Percentiles rank a stretch among this genome's conserved stretches.
Evolutionary conservation across 2,113 vertebrate species (phyloP).

Genomic region (Mystacornis crossleyi): DNA sequence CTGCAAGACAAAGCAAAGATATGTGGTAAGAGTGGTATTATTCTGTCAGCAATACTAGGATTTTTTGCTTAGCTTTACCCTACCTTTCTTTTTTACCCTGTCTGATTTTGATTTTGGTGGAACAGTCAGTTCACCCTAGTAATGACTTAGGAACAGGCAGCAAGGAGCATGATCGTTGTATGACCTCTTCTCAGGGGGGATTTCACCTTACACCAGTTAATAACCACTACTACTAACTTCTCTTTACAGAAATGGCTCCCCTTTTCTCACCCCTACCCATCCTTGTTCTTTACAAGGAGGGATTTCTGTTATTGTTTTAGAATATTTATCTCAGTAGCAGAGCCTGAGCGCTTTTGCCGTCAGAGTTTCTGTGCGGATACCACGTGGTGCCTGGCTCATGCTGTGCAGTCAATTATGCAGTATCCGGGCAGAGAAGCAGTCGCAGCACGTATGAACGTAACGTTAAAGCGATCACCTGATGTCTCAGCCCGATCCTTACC

Average conservation of each 20-base stretch:
- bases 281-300: not conserved
- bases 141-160: not conserved
- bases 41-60: not conserved
- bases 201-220: not conserved
- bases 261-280: not conserved
- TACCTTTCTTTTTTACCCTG: not conserved
- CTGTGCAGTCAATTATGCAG: conserved; percentile 55
- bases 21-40: not conserved
- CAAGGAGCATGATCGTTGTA: not conserved
- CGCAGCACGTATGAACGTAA: not conserved
- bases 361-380: not conserved
- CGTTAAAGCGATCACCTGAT: not conserved
- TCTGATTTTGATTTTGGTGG: not conserved
- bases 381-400: conserved; percentile 49
- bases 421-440: conserved; percentile 71
- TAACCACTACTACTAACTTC: not conserved
- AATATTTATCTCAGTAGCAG: not conserved
- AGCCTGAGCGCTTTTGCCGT: not conserved
- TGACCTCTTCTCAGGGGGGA: not conserved
- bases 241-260: not conserved
- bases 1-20: not conserved
- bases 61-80: not conserved
- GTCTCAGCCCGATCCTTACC: not conserved
- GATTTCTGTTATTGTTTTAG: not conserved
- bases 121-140: not conserved